phyloP scores from a whole-genome alignment of 2,113 vertebrate genomes.

The Haplochromis vanheusdeni region DNA sequence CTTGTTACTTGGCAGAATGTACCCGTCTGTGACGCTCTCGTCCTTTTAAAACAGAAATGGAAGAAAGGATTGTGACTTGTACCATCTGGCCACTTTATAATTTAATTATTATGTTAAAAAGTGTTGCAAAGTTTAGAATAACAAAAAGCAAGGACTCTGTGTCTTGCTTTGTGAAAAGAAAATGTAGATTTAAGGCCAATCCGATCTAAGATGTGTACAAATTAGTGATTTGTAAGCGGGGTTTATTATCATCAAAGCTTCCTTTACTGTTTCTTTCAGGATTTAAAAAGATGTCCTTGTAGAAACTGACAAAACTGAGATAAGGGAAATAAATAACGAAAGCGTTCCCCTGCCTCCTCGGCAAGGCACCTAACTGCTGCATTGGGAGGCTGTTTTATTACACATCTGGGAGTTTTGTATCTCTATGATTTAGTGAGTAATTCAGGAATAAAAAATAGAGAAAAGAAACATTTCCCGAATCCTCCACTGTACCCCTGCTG shows the following conservation, averaged over 20 bases:
- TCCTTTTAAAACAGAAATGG: neutral
- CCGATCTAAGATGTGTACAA: neutral
- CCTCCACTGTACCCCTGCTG: neutral
- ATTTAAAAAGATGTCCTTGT: neutral
- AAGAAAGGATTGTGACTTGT: neutral
- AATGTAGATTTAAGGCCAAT: neutral
- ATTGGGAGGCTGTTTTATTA: neutral
- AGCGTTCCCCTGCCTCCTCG: neutral
- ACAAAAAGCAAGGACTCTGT: neutral
- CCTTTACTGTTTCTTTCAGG: neutral
- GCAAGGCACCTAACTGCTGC: neutral
- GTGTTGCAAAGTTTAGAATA: neutral
- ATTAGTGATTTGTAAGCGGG: rapidly evolving
- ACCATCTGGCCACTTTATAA: neutral
- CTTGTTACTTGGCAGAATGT: neutral
- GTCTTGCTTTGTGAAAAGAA: neutral
- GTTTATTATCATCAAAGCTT: neutral
- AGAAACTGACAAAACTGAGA: neutral
- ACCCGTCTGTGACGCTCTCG: neutral
- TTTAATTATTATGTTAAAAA: neutral
- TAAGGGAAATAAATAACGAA: neutral
- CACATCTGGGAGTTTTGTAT: neutral
- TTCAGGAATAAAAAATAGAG: neutral
- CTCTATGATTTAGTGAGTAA: neutral
- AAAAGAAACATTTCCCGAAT: neutral